These are phyloP conservation scores for Epinephelus awoara DNA, from an alignment of 2,797 vertebrate species.

Conservation along the genomic window DNA sequence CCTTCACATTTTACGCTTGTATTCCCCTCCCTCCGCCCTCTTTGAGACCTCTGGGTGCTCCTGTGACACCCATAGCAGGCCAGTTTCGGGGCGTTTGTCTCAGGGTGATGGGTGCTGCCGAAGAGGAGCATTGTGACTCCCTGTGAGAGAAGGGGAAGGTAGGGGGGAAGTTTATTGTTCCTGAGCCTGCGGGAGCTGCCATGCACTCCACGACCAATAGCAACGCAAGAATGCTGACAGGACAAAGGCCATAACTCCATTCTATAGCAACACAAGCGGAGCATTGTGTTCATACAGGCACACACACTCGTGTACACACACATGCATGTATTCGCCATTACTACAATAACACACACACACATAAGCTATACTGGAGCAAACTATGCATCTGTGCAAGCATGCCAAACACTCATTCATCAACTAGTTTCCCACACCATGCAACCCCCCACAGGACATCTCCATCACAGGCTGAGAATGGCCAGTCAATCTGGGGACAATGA, in stretches of 20 bases:
- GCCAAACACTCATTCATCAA: slow-evolving; percentile 81
- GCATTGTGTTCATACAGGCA: slow-evolving; percentile 83
- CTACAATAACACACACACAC: slow-evolving; percentile 67
- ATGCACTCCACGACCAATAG: slow-evolving; percentile 76
- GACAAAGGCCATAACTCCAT: slow-evolving; percentile 87
- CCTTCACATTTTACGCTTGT: slow-evolving; percentile 44
- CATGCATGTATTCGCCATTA: slow-evolving; percentile 61
- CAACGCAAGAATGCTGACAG: slow-evolving; percentile 82
- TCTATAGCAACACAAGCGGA: slow-evolving; percentile 81
- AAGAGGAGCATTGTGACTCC: slow-evolving; percentile 73
- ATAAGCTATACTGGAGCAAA: slow-evolving; percentile 65
- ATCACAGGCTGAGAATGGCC: slow-evolving; percentile 74
- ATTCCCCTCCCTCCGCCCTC: not conserved
- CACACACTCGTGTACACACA: slow-evolving; percentile 49
- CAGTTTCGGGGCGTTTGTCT: slow-evolving; percentile 54
- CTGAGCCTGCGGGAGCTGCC: slow-evolving; percentile 78
- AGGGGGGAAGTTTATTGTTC: slow-evolving; percentile 71
- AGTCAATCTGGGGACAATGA: slow-evolving; percentile 75
- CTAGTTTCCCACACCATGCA: slow-evolving; percentile 80
- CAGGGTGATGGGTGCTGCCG: slow-evolving; percentile 72
- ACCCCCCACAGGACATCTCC: slow-evolving; percentile 74
- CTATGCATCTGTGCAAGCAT: slow-evolving; percentile 71
- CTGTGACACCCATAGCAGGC: slow-evolving; percentile 58
- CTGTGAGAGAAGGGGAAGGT: slow-evolving; percentile 60
- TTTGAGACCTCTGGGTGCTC: slow-evolving; percentile 42